Evolutionary conservation across 2,113 vertebrate genomes (phyloP), one percentile per base, ranked within the genome.

Genomic region (Isichthys henryi): DNA sequence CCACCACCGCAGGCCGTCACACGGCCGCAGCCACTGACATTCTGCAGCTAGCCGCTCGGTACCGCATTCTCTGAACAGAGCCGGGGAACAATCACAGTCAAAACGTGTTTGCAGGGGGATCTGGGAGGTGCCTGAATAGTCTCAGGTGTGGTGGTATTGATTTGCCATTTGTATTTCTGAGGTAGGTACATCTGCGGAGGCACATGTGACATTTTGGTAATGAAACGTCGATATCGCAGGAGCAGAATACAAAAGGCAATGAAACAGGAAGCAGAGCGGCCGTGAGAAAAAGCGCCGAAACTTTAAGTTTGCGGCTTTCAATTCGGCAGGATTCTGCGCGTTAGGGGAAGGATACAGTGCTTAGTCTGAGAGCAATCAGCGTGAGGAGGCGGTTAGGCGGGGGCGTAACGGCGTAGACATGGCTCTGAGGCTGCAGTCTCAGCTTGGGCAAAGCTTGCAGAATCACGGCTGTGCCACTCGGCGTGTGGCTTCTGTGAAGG

Each of bases 1-100:
- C 19, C 43, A 45, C 23, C 21, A 31, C 66, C 23, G 9, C 5
- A 89, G 31, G 31, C 88, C 66, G 90, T 90, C 90, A 49, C 31
- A 19, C 89, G 90, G 92, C 88, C 11, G 10, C 35, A 39, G 84
- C n/a, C 43, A 39, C 62, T 70, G 53, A 85, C n/a, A 70, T 74
- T 87, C 27, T 43, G 11, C 31, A 9, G 31, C 31, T 11, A 53
- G 9, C 19, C 5, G 21, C 21, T 27, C 35, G 0, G 85, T 53
- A 48, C 9, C 27, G 6, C 77, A n/a, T 35, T 88, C 53, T 88
- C 27, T 35, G 15, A 13, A 53, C 11, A 87, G 5, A 27, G 45
- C 49, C 84, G 13, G 50, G 5, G 50, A 35, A 21, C 50, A 19
- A 86, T 27, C 23, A 56, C 46, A 27, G 50, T 53, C 85, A 43